phyloP scores from a whole-genome alignment of 2,888 invertebrate species.

The Mythimna impura region DNA sequence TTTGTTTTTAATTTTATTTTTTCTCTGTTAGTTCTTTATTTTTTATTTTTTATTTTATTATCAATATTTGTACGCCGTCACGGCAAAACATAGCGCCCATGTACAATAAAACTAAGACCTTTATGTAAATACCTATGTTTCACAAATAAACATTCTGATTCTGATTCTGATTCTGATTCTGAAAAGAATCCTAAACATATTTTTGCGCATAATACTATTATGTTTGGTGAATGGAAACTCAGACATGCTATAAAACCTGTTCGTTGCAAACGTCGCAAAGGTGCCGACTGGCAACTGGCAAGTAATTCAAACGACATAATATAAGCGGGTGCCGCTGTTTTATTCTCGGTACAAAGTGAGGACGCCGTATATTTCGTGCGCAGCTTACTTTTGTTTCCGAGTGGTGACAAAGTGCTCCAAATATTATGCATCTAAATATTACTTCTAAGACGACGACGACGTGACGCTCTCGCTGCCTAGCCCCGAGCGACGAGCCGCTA shows the following conservation, averaged over 20 bases:
- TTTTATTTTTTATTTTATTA: too few species aligned
- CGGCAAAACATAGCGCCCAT: too few species aligned
- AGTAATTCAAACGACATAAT: neutral
- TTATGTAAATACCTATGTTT: too few species aligned
- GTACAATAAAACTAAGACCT: too few species aligned
- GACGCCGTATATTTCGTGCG: slow-evolving; percentile 3
- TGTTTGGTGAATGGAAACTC: neutral
- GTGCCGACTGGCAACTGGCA: neutral
- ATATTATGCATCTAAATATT: slow-evolving; percentile 29
- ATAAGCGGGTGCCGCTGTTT: neutral
- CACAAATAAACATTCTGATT: too few species aligned
- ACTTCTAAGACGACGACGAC: neutral
- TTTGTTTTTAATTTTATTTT: too few species aligned
- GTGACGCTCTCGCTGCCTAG: neutral
- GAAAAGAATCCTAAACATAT: neutral
- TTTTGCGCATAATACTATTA: neutral
- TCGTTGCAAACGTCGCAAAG: neutral
- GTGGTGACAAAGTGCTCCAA: slow-evolving; percentile 22
- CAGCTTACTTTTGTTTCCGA: slow-evolving; percentile 18
- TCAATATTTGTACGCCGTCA: too few species aligned
- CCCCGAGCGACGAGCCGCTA: neutral
- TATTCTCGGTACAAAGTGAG: slow-evolving; percentile 8
- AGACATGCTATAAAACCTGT: neutral
- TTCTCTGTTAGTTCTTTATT: too few species aligned
- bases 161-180: too few species aligned